Percentiles rank a stretch among this genome's conserved stretches.
Evolutionary conservation across 1,140 invertebrate genomes (phyloP).

Genomic region (Drosophila tani): DNA sequence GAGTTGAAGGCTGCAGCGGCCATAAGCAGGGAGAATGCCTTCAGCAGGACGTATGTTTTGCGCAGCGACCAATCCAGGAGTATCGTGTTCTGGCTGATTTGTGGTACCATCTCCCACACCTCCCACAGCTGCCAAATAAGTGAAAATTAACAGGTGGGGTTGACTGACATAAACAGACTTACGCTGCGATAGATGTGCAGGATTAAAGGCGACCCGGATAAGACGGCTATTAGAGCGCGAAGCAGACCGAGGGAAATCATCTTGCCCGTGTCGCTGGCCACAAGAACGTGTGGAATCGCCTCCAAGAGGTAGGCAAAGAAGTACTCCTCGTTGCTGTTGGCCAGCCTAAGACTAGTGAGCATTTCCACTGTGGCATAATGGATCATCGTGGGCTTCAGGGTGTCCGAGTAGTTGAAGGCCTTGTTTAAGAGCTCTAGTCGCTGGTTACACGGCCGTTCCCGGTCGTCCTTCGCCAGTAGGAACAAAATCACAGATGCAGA

Average conservation of each 20-base stretch:
- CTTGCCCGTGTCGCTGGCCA: slow-evolving; percentile 65
- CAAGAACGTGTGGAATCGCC: slow-evolving; percentile 56
- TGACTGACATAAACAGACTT: neutral
- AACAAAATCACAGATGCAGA: slow-evolving; percentile 36
- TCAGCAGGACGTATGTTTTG: slow-evolving; percentile 45
- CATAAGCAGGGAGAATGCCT: slow-evolving; percentile 51
- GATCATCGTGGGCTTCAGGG: slow-evolving; percentile 67
- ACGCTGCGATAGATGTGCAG: slow-evolving; percentile 66
- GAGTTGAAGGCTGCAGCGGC: slow-evolving; percentile 42
- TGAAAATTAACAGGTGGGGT: neutral
- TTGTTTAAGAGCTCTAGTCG: slow-evolving; percentile 53
- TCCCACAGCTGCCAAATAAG: slow-evolving; percentile 46
- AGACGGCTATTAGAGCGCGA: slow-evolving; percentile 33
- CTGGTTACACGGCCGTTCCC: neutral
- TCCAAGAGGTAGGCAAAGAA: slow-evolving; percentile 49
- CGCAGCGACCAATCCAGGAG: slow-evolving; percentile 45
- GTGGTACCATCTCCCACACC: slow-evolving; percentile 57
- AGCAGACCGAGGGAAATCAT: slow-evolving; percentile 58
- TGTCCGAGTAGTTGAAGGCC: slow-evolving; percentile 63
- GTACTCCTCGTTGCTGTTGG: slow-evolving; percentile 20
- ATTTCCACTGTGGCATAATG: slow-evolving; percentile 54
- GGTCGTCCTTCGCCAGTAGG: slow-evolving; percentile 14
- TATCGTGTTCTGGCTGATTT: slow-evolving; percentile 34
- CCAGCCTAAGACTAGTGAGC: slow-evolving; percentile 28
- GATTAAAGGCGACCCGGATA: slow-evolving; percentile 31